A percentile compares a stretch with the other conserved stretches of the same genome.
These are phyloP conservation scores for Heliothis subflexa DNA, from an alignment of 1,140 invertebrate species.

Conservation along the genomic window DNA sequence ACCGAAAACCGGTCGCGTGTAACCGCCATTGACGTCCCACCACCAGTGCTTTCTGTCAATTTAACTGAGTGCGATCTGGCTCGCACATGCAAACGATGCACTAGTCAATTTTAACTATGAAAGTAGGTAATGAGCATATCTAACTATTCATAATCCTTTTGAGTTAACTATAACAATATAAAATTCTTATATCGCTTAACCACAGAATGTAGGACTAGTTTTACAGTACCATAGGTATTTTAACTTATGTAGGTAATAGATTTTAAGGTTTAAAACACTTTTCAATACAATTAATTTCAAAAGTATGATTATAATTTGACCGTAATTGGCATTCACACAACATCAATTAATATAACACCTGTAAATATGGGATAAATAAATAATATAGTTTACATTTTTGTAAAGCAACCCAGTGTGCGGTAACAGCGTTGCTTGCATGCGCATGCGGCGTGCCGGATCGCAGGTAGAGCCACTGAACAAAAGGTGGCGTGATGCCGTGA, in stretches of 20 bases:
- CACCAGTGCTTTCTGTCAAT: constrained; percentile 65
- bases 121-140: too few relatives aligned
- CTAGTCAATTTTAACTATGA: constrained; percentile 7
- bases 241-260: too few relatives aligned
- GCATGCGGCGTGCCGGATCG: constrained; percentile 73
- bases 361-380: neutral
- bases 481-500: constrained; percentile 85
- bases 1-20: constrained; percentile 56
- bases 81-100: constrained; percentile 41
- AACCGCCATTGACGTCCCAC: constrained; percentile 67
- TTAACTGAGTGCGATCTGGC: constrained; percentile 75
- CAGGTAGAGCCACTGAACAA: constrained; percentile 76
- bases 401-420: constrained; percentile 43
- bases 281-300: too few relatives aligned
- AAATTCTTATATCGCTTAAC: too few relatives aligned
- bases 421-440: constrained; percentile 42
- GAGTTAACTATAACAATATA: too few relatives aligned
- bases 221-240: too few relatives aligned
- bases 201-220: too few relatives aligned
- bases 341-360: neutral
- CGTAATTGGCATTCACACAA: neutral
- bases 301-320: too few relatives aligned
- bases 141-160: too few relatives aligned
- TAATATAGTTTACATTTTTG: neutral
- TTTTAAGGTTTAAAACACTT: too few relatives aligned